Percentiles rank a stretch among this genome's conserved stretches.
Evolutionary conservation across 2,888 invertebrate genomes (phyloP).

Genomic region (Brenthis daphne): DNA sequence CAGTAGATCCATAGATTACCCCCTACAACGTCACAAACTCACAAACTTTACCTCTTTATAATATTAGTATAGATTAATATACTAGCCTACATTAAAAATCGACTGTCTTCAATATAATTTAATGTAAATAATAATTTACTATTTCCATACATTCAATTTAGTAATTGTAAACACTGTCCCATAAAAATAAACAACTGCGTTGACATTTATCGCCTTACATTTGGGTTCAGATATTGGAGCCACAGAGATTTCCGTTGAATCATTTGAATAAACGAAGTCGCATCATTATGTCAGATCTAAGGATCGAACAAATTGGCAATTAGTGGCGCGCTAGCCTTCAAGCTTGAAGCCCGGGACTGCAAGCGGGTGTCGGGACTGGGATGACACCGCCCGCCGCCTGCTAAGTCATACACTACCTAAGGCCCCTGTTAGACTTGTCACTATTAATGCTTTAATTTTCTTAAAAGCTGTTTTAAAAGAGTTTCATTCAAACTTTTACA

Average conservation of each 20-base stretch:
- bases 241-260: constrained; percentile 74
- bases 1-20: too few species aligned
- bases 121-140: too few species aligned
- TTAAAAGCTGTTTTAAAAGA: constrained; percentile 80
- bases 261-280: constrained; percentile 81
- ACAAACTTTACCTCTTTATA: too few species aligned
- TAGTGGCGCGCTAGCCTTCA: constrained; percentile 66
- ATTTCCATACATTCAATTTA: not conserved
- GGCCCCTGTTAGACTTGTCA: constrained; percentile 40
- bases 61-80: too few species aligned
- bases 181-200: constrained; percentile 42
- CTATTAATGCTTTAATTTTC: constrained; percentile 80
- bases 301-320: constrained; percentile 82
- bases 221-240: constrained; percentile 31
- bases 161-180: constrained; percentile 27
- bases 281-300: constrained; percentile 81
- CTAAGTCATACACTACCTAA: constrained; percentile 35
- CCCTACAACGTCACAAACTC: too few species aligned
- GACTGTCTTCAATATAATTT: too few species aligned
- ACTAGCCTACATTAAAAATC: too few species aligned
- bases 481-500: constrained; percentile 79
- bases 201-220: constrained; percentile 44
- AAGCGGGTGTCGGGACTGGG: constrained; percentile 40
- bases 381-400: constrained; percentile 32
- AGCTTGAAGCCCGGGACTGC: constrained; percentile 51